Evolutionary conservation across 35 echinoderm and acorn worm species (phyloP), one percentile per base, ranked within the genome.

Genomic region (Holothuria glaberrima): DNA sequence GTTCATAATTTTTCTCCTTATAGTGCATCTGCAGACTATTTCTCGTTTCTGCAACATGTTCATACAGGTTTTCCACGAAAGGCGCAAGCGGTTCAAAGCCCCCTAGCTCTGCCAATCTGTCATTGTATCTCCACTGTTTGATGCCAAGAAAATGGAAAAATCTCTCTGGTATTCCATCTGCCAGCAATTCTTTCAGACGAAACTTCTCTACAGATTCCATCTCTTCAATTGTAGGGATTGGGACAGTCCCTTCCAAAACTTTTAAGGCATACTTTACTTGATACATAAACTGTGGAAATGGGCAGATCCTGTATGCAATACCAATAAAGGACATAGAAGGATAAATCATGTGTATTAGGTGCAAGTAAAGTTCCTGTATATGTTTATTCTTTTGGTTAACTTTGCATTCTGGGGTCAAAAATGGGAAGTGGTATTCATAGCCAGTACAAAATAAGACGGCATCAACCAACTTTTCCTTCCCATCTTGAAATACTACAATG

Each of bases 391-490:
- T 32, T 6, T 94, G 78, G 17, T 36, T 70, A 0, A 94, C 44
- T 14, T 81, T 41, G 48, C 96, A 98, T 29, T 98, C 90, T 45
- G 90, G 59, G 21, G 69, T 83, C 59, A 98, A 67, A 65, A 98
- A 98, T 13, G 90, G 91, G 48, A 94, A 94, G 41, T 48, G 48
- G 65, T 89, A 98, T 5, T 94, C 30, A 68, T 98, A 98, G 2
- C 96, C 96, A 30, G 96, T 94, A 52, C 96, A 94, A 29, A 90
- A 90, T 31, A 98, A 71, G 46, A 98, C 72, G 17, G 27, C 86
- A 75, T 98, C 96, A 25, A 90, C 86, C 29, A 78, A 9, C 4
- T 50, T 80, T 58, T 57, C 74, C 17, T 18, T 60, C 17, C 91
- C 96, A 91, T 98, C 90, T 0, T 68, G 26, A 36, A 92, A 92